These are phyloP conservation scores for Nycteola revayana DNA, from an alignment of 2,888 invertebrate genomes.

Conservation along the genomic window DNA sequence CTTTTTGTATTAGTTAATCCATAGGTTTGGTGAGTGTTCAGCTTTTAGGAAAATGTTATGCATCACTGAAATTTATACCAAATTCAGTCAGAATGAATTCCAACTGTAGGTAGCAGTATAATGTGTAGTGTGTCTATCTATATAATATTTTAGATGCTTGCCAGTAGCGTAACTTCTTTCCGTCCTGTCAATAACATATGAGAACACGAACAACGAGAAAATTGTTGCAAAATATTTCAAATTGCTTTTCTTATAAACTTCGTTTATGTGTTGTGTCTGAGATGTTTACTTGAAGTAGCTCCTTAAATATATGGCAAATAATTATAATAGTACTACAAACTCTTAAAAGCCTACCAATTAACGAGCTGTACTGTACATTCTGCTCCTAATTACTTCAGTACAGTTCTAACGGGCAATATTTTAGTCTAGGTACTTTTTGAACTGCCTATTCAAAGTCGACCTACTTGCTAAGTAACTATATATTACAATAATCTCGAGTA, in stretches of 20 bases:
- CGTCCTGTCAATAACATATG: constrained; percentile 23
- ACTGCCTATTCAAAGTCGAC: no score
- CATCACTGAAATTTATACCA: constrained; percentile 10
- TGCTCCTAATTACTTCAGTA: no score
- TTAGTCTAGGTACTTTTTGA: no score
- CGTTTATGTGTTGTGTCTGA: constrained; percentile 24
- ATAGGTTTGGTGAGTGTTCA: constrained; percentile 24
- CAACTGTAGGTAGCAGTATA: no score
- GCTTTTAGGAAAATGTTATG: constrained; percentile 15
- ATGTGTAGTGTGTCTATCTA: constrained; percentile 12
- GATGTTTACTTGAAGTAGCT: constrained; percentile 3
- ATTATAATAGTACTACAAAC: background rate
- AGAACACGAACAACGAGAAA: constrained; percentile 20
- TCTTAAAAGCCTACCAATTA: background rate
- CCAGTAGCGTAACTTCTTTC: constrained; percentile 14
- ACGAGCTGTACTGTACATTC: background rate
- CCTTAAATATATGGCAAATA: background rate
- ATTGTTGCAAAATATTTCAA: constrained; percentile 23
- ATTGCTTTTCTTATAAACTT: constrained; percentile 18
- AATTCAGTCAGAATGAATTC: no score
- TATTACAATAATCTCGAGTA: background rate
- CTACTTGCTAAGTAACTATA: no score
- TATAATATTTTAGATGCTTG: constrained; percentile 11
- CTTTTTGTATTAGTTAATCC: constrained; percentile 7
- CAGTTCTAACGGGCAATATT: no score